phyloP scores from a whole-genome alignment of 92 coral and sea anemone genomes.

The Zoanthus sansibaricus region DNA sequence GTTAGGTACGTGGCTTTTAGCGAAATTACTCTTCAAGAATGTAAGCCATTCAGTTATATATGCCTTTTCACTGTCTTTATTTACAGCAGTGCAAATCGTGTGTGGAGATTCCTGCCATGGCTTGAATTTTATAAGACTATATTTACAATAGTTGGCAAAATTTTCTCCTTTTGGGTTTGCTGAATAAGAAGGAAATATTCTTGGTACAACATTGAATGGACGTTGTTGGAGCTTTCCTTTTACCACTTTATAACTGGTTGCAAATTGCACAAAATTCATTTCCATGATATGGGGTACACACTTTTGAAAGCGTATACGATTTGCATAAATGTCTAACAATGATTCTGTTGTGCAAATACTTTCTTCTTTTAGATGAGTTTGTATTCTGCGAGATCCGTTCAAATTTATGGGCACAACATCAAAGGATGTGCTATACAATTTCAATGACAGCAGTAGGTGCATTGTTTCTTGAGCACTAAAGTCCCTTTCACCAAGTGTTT shows the following conservation, averaged over 20 bases:
- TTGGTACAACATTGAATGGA: constrained; percentile 42
- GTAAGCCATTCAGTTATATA: neutral
- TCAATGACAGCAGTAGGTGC: neutral
- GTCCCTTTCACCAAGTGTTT: neutral
- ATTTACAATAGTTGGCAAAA: constrained; percentile 4
- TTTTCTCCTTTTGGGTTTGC: constrained; percentile 51
- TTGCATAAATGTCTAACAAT: neutral
- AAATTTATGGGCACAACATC: constrained; percentile 13
- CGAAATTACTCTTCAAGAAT: neutral
- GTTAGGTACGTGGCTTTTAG: neutral
- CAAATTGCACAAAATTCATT: constrained; percentile 51
- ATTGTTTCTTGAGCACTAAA: neutral
- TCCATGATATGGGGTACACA: constrained; percentile 43
- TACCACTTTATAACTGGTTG: neutral
- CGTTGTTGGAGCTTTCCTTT: constrained; percentile 47
- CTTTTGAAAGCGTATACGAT: neutral
- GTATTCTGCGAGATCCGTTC: constrained; percentile 4
- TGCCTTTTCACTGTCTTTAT: neutral
- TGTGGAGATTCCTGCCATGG: neutral
- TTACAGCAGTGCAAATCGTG: too few relatives aligned
- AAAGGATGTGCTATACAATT: constrained; percentile 30
- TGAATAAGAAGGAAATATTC: constrained; percentile 41
- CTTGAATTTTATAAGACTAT: neutral
- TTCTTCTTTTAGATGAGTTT: neutral
- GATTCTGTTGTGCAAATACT: neutral